Base-by-base conservation (phyloP, 2,797 vertebrate species). In the Synaphobranchus kaupii region DNA sequence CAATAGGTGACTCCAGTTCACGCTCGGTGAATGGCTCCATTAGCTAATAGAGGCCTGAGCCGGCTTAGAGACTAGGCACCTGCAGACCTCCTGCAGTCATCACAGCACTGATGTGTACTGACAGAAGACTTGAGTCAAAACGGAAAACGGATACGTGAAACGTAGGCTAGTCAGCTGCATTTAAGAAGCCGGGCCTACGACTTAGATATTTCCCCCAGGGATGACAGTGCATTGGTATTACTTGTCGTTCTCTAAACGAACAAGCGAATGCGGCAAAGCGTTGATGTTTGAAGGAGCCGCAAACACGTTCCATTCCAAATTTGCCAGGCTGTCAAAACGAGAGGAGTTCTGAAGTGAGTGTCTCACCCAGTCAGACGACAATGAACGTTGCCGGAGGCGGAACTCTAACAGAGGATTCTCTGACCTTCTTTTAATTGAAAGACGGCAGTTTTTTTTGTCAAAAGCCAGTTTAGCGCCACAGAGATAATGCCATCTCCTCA, bases 351-450 rank as follows among this genome's bases (percentile, higher is more conserved):
- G 34, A 85, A 87, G 54, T 68, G 28, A 83, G 48, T 84, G 58
- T 47, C 10, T 12, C 4, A 15, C 25, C 66, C 25, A 88, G 76
- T n/a, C 34, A 28, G 85, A 78, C 56, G 34, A 66, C 15, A 4
- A 34, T 71, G 2, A 88, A 85, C 56, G 78, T 88, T 85, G 88
- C 44, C 47, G 28, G 86, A 60, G 20, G 86, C n/a, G 89, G 89
- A 71, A 25, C 22, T 73, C n/a, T 86, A 20, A 13, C 82, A 89
- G 90, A 58, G 86, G 87, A 88, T 86, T 39, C 90, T 85, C 89
- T 90, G 89, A 90, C 90, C 89, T 84, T 85, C 83, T 52, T 39
- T 60, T 90, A 88, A 20, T 83, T 89, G 86, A 5, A 87, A 88
- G 86, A 50, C 84, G 63, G 73, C 4, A 85, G 50, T 4, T 34